Conservation (phyloP, 2,797 vertebrate genomes). For the Sebastes variabilis region DNA sequence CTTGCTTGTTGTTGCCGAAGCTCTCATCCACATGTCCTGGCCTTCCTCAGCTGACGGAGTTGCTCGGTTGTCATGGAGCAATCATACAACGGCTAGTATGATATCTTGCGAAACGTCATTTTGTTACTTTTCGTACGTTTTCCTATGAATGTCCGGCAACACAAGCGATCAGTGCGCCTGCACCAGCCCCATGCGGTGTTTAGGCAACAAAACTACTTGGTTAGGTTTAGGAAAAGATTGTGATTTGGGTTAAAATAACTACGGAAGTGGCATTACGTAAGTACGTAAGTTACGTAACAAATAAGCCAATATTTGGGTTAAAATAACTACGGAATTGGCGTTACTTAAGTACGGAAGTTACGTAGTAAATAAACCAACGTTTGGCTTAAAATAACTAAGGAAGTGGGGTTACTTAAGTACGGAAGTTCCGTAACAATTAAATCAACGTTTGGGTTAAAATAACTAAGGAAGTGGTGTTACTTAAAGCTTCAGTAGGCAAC, state of each 20-base stretch:
- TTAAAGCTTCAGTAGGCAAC: no score
- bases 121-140: neutral
- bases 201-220: neutral
- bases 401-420: neutral
- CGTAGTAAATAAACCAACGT: no score
- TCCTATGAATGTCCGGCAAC: no score
- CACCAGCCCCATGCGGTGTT: no score
- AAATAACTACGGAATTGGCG: neutral
- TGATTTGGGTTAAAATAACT: neutral
- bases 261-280: no score
- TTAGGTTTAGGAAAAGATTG: neutral
- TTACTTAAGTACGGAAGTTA: no score
- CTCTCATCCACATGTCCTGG: neutral
- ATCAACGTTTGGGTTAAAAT: no score
- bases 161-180: no score
- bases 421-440: no score
- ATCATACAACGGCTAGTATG: neutral
- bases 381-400: no score
- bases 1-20: neutral
- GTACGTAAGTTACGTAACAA: no score
- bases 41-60: neutral
- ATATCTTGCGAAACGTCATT: neutral
- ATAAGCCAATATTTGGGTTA: neutral
- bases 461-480: neutral
- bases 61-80: neutral